Base-by-base conservation (phyloP, 2,797 vertebrate species). In the Erethizon dorsatum region DNA sequence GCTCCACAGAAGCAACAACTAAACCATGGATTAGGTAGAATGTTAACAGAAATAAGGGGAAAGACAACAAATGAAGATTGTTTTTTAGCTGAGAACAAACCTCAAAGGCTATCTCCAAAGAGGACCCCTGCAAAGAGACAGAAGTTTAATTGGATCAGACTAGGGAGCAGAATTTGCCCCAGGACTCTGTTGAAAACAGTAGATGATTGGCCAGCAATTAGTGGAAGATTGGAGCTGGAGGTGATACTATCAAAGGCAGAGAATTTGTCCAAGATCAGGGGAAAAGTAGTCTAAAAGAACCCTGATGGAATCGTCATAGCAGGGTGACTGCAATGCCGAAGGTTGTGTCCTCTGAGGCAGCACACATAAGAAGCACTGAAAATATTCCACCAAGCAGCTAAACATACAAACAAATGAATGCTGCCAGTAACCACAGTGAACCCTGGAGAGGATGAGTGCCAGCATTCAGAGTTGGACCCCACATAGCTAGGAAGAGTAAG, bases 141-240 rank as follows among this genome's bases (percentile, higher is more conserved):
- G 2, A 41, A 69, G 13, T 87, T 96, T 83, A 95, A 89, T 83
- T 94, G 37, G 26, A 86, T 91, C 50, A 83, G 79, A n/a, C 63
- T 77, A 17, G 33, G 52, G 45, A 56, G 82, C 33, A 80, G 54
- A 65, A 90, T 82, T 61, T 33, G 37, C 22, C 71, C 65, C 54
- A 71, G 79, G 87, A 95, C 77, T 50, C 69, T 96, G 71, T 15
- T 87, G 31, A 87, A 97, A 93, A 94, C 83, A 96, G 59, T 75
- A 93, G 80, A 71, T 71, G 41, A 69, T 47, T 54, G 80, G 14
- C 28, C 37, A 77, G 65, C 82, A 96, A 88, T 90, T 97, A 85
- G 45, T 92, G 61, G 52, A 67, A 47, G 12, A 26, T 33, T 15
- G 63, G 56, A 24, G 18, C 86, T 77, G 18, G 2, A 12, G 28